phyloP scores from a whole-genome alignment of 2,888 invertebrate species.

The Tetragonula carbonaria region DNA sequence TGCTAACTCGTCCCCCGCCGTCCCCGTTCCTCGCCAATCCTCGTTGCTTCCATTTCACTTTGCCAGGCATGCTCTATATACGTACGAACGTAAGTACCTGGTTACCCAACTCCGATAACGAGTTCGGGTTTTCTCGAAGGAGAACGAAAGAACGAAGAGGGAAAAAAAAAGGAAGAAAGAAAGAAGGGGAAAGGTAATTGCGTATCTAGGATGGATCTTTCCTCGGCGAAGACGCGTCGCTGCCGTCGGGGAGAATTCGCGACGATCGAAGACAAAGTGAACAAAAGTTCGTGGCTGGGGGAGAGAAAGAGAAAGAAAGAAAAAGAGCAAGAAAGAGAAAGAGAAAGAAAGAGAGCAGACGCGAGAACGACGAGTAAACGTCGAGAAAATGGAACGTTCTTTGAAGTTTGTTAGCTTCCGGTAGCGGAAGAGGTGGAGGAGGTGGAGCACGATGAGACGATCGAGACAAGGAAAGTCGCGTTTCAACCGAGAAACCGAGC shows the following conservation, averaged over 20 bases:
- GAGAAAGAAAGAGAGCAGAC: background rate
- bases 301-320: too few relatives aligned
- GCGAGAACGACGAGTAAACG: background rate
- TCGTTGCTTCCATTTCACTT: slow-evolving; percentile 47
- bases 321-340: too few relatives aligned
- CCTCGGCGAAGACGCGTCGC: background rate
- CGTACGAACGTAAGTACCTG: slow-evolving; percentile 6
- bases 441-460: background rate
- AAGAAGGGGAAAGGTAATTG: too few relatives aligned
- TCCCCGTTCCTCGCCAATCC: slow-evolving; percentile 4
- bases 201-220: background rate
- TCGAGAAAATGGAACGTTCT: background rate
- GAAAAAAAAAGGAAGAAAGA: slow-evolving; percentile 36
- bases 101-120: slow-evolving; percentile 66
- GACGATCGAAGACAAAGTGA: background rate
- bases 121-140: slow-evolving; percentile 45
- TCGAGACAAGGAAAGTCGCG: background rate
- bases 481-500: background rate
- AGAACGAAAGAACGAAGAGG: slow-evolving; percentile 5
- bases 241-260: background rate
- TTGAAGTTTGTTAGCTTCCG: too few relatives aligned
- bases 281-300: too few relatives aligned
- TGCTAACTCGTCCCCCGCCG: slow-evolving; percentile 69
- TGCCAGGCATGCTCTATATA: slow-evolving; percentile 27
- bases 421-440: too few relatives aligned